Evolutionary conservation across 2,113 vertebrate species (phyloP), one percentile per base, ranked within the genome.

Genomic region (Oryzias javanicus): DNA sequence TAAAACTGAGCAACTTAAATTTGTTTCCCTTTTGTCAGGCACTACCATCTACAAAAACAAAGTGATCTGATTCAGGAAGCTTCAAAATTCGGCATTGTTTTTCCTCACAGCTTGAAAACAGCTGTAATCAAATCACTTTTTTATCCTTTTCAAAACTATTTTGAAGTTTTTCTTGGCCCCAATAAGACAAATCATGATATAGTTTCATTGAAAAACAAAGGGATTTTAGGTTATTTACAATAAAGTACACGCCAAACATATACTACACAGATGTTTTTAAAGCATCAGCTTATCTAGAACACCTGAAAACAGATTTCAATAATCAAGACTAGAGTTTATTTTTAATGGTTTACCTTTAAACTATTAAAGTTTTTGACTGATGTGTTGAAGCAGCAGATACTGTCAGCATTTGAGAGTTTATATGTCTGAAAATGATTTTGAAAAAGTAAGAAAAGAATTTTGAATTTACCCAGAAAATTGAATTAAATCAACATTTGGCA

Each of bases 1-100:
- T 86, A 87, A 25, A 84, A 88, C 79, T 82, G 65, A 65, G 51
- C 77, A 86, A 86, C 60, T 79, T 64, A 73, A 70, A 79, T 81
- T 76, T 88, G 56, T 70, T 81, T 84, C 70, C 74, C 44, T 44
- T 76, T 71, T 72, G 48, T 72, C 49, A 73, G 53, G 62, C 46
- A 29, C n/a, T 29, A 35, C 42, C 18, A 81, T 70, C 76, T 15
- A 49, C 60, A 77, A 88, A 78, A 88, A 88, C 81, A 84, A 77
- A 87, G 67, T 63, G 82, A 77, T 86, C 82, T 91, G 86, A 69
- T 60, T 74, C 66, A 72, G 20, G 64, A 35, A 61, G 49, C 35
- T 44, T 20, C 42, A 29, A 17, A 63, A 52, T 45, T 48, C 15
- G 52, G 24, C 54, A 29, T 49, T 69, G 55, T 54, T 61, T 51